Base-by-base conservation (phyloP, 2,888 invertebrate genomes). In the Oscheius myriophilus region DNA sequence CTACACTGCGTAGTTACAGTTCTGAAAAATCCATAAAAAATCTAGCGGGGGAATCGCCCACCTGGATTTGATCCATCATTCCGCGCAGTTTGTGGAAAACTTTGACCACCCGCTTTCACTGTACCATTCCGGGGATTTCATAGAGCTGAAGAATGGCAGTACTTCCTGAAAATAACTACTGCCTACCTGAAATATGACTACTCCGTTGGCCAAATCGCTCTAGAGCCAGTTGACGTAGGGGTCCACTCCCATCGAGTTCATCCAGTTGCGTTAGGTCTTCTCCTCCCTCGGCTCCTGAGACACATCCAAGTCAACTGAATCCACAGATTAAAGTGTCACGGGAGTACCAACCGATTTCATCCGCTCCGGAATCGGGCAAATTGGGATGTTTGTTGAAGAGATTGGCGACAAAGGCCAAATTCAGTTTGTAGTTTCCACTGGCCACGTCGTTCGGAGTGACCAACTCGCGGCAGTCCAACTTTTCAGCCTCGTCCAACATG, bases 141-240 rank as follows among this genome's bases (percentile, higher is more conserved):
- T 95, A 98, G 18, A 98, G 90, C 89, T 98, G 93, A 46, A 84
- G 68, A 59, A 70, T 54, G 25, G 33, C 62, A 23, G 39, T n/a
- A 25, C 9, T 51, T 49, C 14, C 3, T 2, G 9, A 42, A 45
- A 58, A n/a, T n/a, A 41, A 2, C 14, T 23, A 11, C 6, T 53
- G n/a, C 55, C 12, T 55, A 88, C 88, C 84, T 88, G 89, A 90
- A 98, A 97, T 87, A 98, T 95, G 76, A 98, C 92, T 52, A 96
- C 90, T 0, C 96, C 97, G 89, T 96, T 96, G 26, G 93, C 93
- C 69, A 99, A 90, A 88, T 99, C 98, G 0, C 93, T 93, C 89
- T 98, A 98, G 66, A 99, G 89, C 93, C 96, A 95, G 89, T 97
- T 96, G 9, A 98, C 96, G 87, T 94, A 93, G 0, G 97, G 97